These are phyloP conservation scores for Anticlea derivata DNA, from an alignment of 2,888 invertebrate species.

Conservation along the genomic window DNA sequence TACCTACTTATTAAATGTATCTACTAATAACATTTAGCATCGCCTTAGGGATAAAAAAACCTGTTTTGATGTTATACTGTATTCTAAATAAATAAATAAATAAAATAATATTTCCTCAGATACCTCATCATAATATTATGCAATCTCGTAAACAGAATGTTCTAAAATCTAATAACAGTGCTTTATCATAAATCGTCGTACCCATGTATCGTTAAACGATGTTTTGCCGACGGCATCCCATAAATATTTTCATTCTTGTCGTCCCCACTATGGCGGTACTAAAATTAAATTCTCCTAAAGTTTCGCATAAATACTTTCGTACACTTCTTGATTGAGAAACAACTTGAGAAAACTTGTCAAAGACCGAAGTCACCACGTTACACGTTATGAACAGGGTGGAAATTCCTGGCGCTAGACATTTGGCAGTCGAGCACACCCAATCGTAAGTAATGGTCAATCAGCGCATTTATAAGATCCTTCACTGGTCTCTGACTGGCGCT, in stretches of 20 bases:
- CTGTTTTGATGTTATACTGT: too few species aligned
- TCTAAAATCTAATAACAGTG: slow-evolving; percentile 34
- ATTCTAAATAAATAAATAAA: too few species aligned
- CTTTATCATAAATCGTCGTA: slow-evolving; percentile 36
- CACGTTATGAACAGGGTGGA: slow-evolving; percentile 24
- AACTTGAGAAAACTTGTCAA: slow-evolving; percentile 45
- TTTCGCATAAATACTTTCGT: slow-evolving; percentile 45
- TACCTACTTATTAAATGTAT: too few species aligned
- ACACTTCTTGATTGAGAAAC: slow-evolving; percentile 33
- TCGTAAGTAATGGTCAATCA: neutral
- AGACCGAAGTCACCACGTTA: slow-evolving; percentile 32
- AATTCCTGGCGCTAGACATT: slow-evolving; percentile 13
- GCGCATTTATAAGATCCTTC: too few species aligned
- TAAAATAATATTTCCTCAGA: too few species aligned
- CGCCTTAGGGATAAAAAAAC: too few species aligned
- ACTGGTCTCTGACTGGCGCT: too few species aligned
- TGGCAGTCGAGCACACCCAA: neutral
- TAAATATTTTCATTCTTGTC: slow-evolving; percentile 27
- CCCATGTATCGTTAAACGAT: slow-evolving; percentile 31
- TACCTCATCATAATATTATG: too few species aligned
- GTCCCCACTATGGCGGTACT: slow-evolving; percentile 26
- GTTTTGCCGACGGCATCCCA: slow-evolving; percentile 24
- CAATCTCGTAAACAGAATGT: slow-evolving; percentile 29
- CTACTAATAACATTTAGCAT: too few species aligned
- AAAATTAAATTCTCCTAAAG: slow-evolving; percentile 48